Evolutionary conservation across 2,797 vertebrate species (phyloP), one percentile per base, ranked within the genome.

Genomic region (Coccyzus lansbergi): DNA sequence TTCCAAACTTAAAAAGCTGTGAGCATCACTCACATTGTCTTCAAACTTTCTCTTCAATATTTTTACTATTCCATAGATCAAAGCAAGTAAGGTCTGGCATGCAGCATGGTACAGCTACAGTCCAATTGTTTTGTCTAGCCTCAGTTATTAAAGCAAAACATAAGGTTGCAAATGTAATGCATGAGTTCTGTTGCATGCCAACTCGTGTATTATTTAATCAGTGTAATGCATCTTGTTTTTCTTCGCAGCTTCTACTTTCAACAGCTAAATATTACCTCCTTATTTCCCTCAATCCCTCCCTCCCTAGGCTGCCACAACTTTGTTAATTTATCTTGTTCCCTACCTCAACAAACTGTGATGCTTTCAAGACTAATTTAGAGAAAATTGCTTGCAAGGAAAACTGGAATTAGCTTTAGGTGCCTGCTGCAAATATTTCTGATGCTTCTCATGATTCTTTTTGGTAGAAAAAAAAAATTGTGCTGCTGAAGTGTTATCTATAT

Each of bases 1-100:
- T 97, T 96, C 95, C 91, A 87, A 94, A 95, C 87, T 94, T 90
- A 81, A 96, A 95, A 90, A 90, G 91, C 81, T 95, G 74, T 86
- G 85, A 93, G 64, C 70, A 92, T 94, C 93, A 44, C 62, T 95
- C 82, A 81, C 17, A 72, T 52, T 0, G 8, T 86, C 69, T 88
- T 80, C 67, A 80, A 88, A 90, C 83, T 96, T 92, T 82, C 87
- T 70, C 75, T 84, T 64, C 44, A 74, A n/a, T 21, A 8, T 8
- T 78, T 56, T 72, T 92, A 52, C 87, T 28, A 0, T 94, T 94
- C 90, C 5, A 2, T 80, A 21, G 76, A 95, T 96, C 75, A 78
- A 93, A 96, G 83, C 38, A 10, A 56, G 53, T 74, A 71, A 44
- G 69, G 28, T 91, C 81, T 96, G 76, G 82, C 81, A 56, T 6